Percentiles rank a stretch among this genome's conserved stretches.
These are phyloP conservation scores for Lingula anatina DNA, from an alignment of 2,888 invertebrate species.

Conservation along the genomic window DNA sequence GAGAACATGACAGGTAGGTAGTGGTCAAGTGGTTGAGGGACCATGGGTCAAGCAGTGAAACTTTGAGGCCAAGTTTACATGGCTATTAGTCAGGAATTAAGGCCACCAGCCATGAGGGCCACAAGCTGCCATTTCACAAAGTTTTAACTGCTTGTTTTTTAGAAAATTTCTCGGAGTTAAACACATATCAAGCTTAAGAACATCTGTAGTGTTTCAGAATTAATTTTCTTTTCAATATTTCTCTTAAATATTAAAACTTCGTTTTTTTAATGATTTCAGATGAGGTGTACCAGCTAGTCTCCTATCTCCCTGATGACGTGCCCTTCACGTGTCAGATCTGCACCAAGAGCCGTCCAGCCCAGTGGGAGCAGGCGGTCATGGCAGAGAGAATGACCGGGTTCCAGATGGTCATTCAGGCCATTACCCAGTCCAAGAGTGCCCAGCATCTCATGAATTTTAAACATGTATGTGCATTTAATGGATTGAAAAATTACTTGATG, in stretches of 20 bases:
- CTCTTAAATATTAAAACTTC: not conserved
- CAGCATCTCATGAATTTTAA: slow-evolving; percentile 31
- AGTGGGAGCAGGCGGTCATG: slow-evolving; percentile 44
- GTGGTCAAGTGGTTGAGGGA: not conserved
- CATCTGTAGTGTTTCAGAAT: not conserved
- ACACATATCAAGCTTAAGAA: not conserved
- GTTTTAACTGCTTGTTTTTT: too few relatives aligned
- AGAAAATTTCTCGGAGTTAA: not conserved
- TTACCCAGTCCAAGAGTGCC: slow-evolving; percentile 42
- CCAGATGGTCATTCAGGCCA: slow-evolving; percentile 34
- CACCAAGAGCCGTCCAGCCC: slow-evolving; percentile 32
- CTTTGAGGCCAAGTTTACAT: not conserved
- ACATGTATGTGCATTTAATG: too few relatives aligned
- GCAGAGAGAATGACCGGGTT: slow-evolving; percentile 43
- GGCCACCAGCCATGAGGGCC: not conserved
- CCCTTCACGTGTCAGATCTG: slow-evolving; percentile 75
- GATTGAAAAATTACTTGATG: too few relatives aligned
- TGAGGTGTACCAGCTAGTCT: slow-evolving; percentile 84
- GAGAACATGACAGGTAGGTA: slow-evolving; percentile 68
- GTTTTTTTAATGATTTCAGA: slow-evolving; percentile 54
- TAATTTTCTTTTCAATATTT: not conserved
- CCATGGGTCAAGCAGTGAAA: not conserved
- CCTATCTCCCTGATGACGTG: slow-evolving; percentile 81
- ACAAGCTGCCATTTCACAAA: not conserved
- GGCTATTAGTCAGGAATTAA: not conserved